Evolutionary conservation across 2,797 vertebrate genomes (phyloP), one percentile per base, ranked within the genome.

Genomic region (Micropoecilia bifurca): DNA sequence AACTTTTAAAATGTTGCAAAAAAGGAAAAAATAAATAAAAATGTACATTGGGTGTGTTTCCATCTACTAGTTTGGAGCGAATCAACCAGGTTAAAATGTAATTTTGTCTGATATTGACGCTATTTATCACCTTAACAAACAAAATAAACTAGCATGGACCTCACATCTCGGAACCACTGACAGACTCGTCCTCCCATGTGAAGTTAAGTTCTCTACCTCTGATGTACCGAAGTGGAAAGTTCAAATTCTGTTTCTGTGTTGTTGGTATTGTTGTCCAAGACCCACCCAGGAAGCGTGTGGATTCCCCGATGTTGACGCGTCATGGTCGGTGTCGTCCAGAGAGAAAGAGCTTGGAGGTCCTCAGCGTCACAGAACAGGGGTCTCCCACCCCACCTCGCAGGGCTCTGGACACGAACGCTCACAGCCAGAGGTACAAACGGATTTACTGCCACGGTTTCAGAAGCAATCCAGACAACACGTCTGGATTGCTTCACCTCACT

Each of bases 281-380:
- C 85, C 96, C 96, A 1, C 95, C 95, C 13, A 95, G 97, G 85
- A 98, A 98, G 85, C 95, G 97, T 0, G 97, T 98, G 71, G 97
- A 98, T 92, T 98, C 97, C 0, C 97, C 97, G 18, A 97, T 98
- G 97, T 83, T 98, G 90, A 97, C 96, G 7, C 96, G 97, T 33
- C 97, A 98, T 0, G 97, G 97, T n/a, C 97, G 97, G 76, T 96
- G 96, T 75, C 95, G 97, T n/a, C 97, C 97, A 0, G 97, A 98
- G 90, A 95, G 97, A 84, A 98, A 98, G 85, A 98, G 97, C 81
- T 95, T 98, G 94, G 97, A 98, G 88, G 97, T 98, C 50, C 93
- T 98, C 81, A 97, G 97, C 76, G 96, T 97, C 81, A 98, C 97
- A 0, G 97, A 98, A 2, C 97, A 96, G n/a, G 96, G 96, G 30